Conservation (phyloP, 2,113 vertebrate genomes). For the Crotalus horridus region DNA sequence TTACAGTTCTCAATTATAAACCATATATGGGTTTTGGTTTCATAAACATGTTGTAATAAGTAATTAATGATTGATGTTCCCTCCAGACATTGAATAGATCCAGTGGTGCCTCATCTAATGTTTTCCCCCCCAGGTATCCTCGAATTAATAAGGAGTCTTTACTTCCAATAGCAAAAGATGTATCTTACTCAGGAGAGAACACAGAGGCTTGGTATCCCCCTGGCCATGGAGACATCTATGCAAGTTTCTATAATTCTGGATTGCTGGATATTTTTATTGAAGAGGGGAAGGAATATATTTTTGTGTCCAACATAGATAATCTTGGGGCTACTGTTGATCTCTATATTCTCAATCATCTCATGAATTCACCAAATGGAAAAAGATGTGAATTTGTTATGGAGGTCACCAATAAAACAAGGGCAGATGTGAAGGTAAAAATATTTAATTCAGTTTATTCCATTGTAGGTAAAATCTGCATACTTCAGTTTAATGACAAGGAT, state of each 20-base stretch:
- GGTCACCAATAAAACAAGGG: conserved; percentile 95
- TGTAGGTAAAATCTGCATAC: not conserved
- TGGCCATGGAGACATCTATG: conserved; percentile 93
- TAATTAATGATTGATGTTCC: not conserved
- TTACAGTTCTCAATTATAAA: not conserved
- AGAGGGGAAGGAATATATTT: conserved; percentile 95
- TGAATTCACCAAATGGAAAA: conserved; percentile 85
- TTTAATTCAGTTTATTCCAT: not conserved
- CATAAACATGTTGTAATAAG: not conserved
- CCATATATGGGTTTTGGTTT: not conserved
- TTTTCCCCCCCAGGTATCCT: conserved; percentile 78
- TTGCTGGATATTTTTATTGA: conserved; percentile 84
- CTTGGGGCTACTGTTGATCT: conserved; percentile 97
- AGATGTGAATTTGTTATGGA: conserved; percentile 98
- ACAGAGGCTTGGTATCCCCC: conserved; percentile 94
- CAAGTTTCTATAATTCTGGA: conserved; percentile 91
- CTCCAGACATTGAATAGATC: not conserved
- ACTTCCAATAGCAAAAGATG: conserved; percentile 85
- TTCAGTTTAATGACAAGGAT: not conserved
- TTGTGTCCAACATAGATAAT: conserved; percentile 98
- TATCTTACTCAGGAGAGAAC: conserved; percentile 82
- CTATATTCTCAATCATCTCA: conserved; percentile 91
- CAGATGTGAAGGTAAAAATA: conserved; percentile 89
- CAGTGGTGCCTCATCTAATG: not conserved
- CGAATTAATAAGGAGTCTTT: conserved; percentile 96